Conservation (phyloP, 2,113 vertebrate species). For the Lanius ludovicianus region DNA sequence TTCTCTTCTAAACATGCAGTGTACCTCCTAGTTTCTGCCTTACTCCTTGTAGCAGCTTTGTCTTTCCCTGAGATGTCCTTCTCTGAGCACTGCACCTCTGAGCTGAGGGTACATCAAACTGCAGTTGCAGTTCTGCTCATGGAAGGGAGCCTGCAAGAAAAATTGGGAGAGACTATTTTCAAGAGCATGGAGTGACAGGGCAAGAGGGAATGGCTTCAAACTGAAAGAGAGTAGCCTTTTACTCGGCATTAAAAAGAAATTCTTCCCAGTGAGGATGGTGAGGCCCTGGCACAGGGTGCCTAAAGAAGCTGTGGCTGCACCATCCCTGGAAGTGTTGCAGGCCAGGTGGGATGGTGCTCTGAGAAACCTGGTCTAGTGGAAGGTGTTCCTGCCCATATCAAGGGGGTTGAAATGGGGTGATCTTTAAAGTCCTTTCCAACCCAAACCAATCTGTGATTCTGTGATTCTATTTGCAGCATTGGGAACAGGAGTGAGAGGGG, state of each 20-base stretch:
- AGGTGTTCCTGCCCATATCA: neutral
- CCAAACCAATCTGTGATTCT: neutral
- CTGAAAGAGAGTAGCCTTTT: neutral
- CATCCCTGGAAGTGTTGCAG: neutral
- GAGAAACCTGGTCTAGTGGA: neutral
- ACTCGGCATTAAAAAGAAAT: neutral
- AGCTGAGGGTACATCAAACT: neutral
- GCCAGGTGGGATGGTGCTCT: neutral
- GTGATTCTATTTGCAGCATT: neutral
- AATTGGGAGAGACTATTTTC: neutral
- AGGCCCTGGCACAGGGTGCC: neutral
- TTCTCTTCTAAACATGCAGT: neutral
- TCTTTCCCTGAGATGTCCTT: neutral
- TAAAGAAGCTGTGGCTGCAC: neutral
- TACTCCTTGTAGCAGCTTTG: neutral
- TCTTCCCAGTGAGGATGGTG: neutral
- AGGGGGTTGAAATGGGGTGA: rapidly evolving
- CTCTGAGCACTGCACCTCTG: neutral
- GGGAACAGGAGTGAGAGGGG: neutral
- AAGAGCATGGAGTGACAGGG: neutral
- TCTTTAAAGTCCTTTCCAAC: neutral
- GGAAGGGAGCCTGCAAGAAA: neutral
- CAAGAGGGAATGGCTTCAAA: neutral
- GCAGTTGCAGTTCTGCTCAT: neutral
- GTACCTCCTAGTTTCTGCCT: neutral